Conservation (phyloP, 2,113 vertebrate genomes). For the Rhinoptilus africanus region DNA sequence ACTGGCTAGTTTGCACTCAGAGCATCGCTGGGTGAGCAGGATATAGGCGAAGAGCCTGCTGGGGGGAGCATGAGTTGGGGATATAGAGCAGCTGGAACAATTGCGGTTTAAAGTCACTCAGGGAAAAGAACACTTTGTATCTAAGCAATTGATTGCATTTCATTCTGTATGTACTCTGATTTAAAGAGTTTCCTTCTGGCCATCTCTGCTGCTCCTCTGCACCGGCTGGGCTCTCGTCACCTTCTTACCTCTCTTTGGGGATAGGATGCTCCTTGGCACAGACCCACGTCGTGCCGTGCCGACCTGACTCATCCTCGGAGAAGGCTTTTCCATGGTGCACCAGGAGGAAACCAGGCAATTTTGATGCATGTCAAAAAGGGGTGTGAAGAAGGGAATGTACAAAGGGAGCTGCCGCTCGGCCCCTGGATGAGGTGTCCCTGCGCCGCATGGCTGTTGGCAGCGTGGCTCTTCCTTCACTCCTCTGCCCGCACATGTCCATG, state of each 20-base stretch:
- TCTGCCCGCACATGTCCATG: fast-evolving
- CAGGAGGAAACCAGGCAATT: fast-evolving
- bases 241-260: fast-evolving
- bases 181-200: neutral
- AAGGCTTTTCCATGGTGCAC: fast-evolving
- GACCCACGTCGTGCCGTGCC: fast-evolving
- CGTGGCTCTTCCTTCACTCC: fast-evolving
- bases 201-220: too few species aligned
- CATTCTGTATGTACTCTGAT: neutral
- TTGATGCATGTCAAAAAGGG: fast-evolving
- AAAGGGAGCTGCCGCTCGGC: neutral
- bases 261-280: neutral
- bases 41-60: fast-evolving
- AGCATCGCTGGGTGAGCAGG: fast-evolving
- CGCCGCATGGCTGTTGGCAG: fast-evolving
- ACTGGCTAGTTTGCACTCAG: neutral
- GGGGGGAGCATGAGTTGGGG: too few species aligned
- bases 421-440: neutral
- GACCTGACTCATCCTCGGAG: fast-evolving
- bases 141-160: neutral
- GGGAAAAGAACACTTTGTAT: neutral
- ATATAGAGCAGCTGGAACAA: neutral
- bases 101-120: neutral
- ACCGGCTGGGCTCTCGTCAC: neutral
- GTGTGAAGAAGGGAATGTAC: fast-evolving